These are phyloP conservation scores for Pachypsylla venusta DNA, from an alignment of 1,140 invertebrate genomes.

Conservation along the genomic window DNA sequence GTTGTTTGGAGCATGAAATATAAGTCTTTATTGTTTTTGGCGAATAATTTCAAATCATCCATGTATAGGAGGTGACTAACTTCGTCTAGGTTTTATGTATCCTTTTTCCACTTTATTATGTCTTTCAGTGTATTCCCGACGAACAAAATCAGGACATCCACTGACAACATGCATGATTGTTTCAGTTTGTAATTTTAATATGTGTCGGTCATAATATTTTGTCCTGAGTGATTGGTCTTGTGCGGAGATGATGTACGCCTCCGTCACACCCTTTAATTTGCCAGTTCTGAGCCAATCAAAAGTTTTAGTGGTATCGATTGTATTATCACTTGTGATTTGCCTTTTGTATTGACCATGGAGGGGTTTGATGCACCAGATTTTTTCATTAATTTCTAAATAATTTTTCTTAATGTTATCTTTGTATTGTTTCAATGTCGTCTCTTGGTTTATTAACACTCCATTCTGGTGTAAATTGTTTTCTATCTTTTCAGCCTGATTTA, in stretches of 20 bases:
- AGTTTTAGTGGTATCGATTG: background rate
- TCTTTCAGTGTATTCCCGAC: background rate
- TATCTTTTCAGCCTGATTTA: background rate
- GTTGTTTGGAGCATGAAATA: background rate
- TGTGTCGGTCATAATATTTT: background rate
- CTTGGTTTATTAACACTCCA: background rate
- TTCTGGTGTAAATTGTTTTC: background rate
- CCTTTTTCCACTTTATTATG: conserved; percentile 1
- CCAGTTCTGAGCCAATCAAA: conserved; percentile 1
- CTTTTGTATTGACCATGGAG: background rate
- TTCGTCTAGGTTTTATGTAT: too few species aligned
- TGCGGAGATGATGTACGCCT: conserved; percentile 3
- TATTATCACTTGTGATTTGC: background rate
- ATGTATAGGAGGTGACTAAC: conserved; percentile 5
- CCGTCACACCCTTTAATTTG: background rate
- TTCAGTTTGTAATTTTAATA: background rate
- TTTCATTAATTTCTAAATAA: background rate
- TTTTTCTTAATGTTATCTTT: background rate
- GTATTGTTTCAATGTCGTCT: background rate
- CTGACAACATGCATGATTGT: background rate
- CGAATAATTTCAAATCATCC: conserved; percentile 7
- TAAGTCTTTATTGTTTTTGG: background rate
- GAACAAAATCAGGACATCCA: background rate
- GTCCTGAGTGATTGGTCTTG: background rate
- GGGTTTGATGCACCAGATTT: background rate